phyloP scores from a whole-genome alignment of 2,888 invertebrate species.

The Acrocera orbiculus region DNA sequence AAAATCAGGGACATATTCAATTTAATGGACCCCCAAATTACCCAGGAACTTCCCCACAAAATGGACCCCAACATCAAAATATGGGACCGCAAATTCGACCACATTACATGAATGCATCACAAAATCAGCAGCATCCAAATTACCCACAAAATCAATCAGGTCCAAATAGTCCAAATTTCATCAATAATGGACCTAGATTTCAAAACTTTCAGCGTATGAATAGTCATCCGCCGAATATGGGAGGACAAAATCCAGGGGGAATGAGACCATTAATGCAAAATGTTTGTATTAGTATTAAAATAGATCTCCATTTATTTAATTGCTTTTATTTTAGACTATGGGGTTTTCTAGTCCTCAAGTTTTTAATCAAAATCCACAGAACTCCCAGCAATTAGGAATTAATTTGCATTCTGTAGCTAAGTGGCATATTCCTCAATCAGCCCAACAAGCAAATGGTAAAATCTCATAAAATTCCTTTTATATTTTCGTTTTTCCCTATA shows the following conservation, averaged over 20 bases:
- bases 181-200: conserved; percentile 30
- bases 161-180: conserved; percentile 26
- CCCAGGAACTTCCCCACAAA: conserved; percentile 28
- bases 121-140: conserved; percentile 23
- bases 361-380: conserved; percentile 29
- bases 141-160: conserved; percentile 27
- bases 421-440: conserved; percentile 52
- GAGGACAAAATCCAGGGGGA: conserved; percentile 14
- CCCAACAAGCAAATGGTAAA: conserved; percentile 33
- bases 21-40: conserved; percentile 28
- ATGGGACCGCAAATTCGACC: conserved; percentile 27
- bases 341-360: conserved; percentile 31
- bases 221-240: conserved; percentile 38
- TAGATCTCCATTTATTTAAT: conserved; percentile 1
- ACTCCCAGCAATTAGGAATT: conserved; percentile 29
- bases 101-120: conserved; percentile 27
- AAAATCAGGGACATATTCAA: conserved; percentile 26
- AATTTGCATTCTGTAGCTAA: conserved; percentile 33
- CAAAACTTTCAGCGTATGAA: conserved; percentile 29
- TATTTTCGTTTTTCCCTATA: not conserved
- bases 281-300: conserved; percentile 19
- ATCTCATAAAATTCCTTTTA: too few species aligned
- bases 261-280: conserved; percentile 25
- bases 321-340: conserved; percentile 19
- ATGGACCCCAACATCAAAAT: conserved; percentile 27